These are phyloP conservation scores for Thymelicus sylvestris DNA, from an alignment of 2,888 invertebrate species.

Conservation along the genomic window DNA sequence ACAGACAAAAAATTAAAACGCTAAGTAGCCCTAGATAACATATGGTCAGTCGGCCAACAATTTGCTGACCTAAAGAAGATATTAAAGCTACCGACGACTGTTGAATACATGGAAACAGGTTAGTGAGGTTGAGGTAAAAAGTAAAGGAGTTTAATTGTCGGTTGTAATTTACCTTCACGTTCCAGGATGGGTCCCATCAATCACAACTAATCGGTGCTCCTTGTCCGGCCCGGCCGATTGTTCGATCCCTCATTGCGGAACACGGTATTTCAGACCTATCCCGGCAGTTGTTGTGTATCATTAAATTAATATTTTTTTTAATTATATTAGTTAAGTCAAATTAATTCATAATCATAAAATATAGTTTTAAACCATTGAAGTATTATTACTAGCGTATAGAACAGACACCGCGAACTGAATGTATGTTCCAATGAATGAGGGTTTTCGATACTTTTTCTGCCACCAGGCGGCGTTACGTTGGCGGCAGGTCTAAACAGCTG, in stretches of 20 bases:
- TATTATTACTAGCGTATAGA: too few relatives aligned
- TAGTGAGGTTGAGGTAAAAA: slow-evolving; percentile 23
- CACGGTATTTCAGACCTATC: too few relatives aligned
- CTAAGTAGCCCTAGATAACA: slow-evolving; percentile 18
- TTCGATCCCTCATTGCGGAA: background rate
- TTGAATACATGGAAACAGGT: slow-evolving; percentile 20
- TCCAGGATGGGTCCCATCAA: slow-evolving; percentile 17
- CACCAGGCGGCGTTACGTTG: too few relatives aligned
- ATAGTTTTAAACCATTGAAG: too few relatives aligned
- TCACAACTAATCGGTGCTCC: slow-evolving; percentile 22
- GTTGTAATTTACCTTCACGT: slow-evolving; percentile 21
- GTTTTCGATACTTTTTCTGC: too few relatives aligned
- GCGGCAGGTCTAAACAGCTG: too few relatives aligned
- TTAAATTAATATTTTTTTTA: too few relatives aligned
- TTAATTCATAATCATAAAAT: too few relatives aligned
- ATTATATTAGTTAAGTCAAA: too few relatives aligned
- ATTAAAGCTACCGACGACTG: slow-evolving; percentile 29
- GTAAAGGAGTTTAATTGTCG: slow-evolving; percentile 31
- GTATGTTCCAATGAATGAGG: too few relatives aligned
- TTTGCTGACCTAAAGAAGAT: slow-evolving; percentile 36
- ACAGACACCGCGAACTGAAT: too few relatives aligned
- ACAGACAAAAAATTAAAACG: slow-evolving; percentile 23
- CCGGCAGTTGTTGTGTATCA: too few relatives aligned
- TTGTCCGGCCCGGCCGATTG: slow-evolving; percentile 1
- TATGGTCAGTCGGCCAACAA: slow-evolving; percentile 23